These are phyloP conservation scores for Collichthys lucidus DNA, from an alignment of 2,113 vertebrate species.

Conservation along the genomic window DNA sequence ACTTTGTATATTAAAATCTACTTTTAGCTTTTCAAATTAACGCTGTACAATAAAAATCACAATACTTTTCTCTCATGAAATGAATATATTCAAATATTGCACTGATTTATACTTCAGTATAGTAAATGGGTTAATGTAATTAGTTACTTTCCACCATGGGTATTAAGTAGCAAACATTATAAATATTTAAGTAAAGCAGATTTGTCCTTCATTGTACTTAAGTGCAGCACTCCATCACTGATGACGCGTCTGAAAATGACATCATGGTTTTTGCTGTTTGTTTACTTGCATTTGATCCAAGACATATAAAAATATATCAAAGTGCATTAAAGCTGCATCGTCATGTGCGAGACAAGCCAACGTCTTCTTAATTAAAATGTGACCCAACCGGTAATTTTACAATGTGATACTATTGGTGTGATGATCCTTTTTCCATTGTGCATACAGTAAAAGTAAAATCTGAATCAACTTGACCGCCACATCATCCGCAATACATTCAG, in stretches of 20 bases:
- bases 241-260: neutral
- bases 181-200: neutral
- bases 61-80: neutral
- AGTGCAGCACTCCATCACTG: neutral
- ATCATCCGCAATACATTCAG: neutral
- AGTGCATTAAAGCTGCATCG: neutral
- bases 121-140: neutral
- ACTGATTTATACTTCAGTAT: neutral
- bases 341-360: neutral
- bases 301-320: slow-evolving; percentile 1
- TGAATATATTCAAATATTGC: neutral
- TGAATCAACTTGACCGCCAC: neutral
- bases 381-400: neutral
- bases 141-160: neutral
- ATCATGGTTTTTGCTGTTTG: neutral
- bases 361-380: neutral
- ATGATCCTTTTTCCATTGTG: slow-evolving; percentile 12
- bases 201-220: neutral
- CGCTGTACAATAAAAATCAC: neutral
- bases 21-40: too few species aligned
- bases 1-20: too few species aligned
- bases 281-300: neutral
- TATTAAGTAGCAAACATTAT: neutral
- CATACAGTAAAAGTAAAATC: slow-evolving; percentile 11
- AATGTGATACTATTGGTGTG: neutral